Base-by-base conservation (phyloP, 1,140 invertebrate species). In the Temnothorax curvispinosus region DNA sequence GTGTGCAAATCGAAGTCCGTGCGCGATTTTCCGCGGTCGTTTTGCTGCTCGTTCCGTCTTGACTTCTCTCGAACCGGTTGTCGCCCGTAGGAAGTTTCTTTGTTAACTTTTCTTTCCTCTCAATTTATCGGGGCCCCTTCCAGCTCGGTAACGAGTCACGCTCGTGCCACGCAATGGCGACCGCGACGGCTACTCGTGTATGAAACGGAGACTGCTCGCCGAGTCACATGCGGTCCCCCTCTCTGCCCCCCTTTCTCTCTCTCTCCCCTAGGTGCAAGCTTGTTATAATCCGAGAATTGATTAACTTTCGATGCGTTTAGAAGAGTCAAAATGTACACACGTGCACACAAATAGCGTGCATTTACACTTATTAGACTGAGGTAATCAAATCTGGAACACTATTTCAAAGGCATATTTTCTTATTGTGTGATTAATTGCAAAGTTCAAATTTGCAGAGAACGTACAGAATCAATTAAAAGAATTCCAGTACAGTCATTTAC, bases 31-130 rank as follows among this genome's bases (percentile, higher is more conserved):
- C 54, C 69, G 18, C 54, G 41, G 60, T 44, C 77, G 77, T 67
- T 80, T 80, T n/a, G 62, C 62, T 69, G 47, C 11, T n/a, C 32
- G 58, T 47, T 67, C 38, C 50, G 50, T 18, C 27, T 35, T 47
- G 80, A 74, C 80, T 60, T 84, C 80, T 32, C 56, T 60, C 56
- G 54, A 84, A 84, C 80, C 41, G 69, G 80, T 84, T 84, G 41
- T 80, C 47, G 44, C 2, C n/a, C 56, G 69, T 58, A 50, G 67
- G 54, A 62, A 60, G 67, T 72, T 75, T 60, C 80, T 75, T 74
- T 84, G 80, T 84, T 84, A 50, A 62, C 80, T 75, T 47, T 38
- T 74, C 71, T 84, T 74, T 74, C 80, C 56, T 84, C 80, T 75
- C 80, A 74, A 84, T 84, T 75, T 75, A 75, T 84, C 67, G 69